Percentiles rank a stretch among this genome's conserved stretches.
phyloP scores from a whole-genome alignment of 2,797 vertebrate species.

The Nasua narica region DNA sequence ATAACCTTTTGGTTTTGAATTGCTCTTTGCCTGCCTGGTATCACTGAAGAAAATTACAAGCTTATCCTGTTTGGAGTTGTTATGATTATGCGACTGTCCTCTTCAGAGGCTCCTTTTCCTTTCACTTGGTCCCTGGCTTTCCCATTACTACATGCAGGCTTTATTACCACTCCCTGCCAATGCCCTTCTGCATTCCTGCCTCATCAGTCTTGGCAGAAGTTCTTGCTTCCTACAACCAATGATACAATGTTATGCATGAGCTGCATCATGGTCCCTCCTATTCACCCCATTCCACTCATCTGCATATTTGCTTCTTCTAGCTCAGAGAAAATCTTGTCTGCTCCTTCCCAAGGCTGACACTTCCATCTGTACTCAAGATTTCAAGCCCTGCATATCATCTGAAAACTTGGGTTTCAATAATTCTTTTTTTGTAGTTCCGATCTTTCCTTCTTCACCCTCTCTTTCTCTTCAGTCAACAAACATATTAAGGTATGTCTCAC shows the following conservation, averaged over 20 bases:
- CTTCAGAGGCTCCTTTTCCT: background rate
- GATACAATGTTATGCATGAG: background rate
- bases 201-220: background rate
- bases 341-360: background rate
- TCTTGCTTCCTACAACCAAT: background rate
- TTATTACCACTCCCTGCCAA: rapidly evolving
- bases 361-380: background rate
- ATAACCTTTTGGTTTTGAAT: background rate
- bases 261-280: background rate
- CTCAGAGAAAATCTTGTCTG: background rate
- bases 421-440: background rate
- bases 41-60: background rate
- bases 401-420: background rate
- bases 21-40: background rate
- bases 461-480: background rate
- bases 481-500: background rate
- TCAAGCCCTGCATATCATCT: background rate
- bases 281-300: background rate
- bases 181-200: background rate
- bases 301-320: background rate
- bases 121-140: background rate
- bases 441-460: background rate
- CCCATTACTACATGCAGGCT: background rate
- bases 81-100: background rate
- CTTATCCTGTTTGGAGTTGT: background rate